Conservation (phyloP, 2,888 invertebrate genomes). For the Deilephila elpenor region DNA sequence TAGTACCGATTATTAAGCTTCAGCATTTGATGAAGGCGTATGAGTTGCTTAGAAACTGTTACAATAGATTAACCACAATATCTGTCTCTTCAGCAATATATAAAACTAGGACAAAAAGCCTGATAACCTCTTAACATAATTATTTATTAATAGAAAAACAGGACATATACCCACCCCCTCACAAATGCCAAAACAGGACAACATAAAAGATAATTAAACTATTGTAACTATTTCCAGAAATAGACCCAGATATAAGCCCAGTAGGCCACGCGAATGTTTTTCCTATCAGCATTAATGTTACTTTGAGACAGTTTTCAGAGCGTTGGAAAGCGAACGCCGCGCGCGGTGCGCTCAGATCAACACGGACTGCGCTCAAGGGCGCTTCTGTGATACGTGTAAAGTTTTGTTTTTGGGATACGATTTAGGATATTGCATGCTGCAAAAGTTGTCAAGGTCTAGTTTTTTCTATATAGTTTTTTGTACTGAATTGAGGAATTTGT, state of each 20-base stretch:
- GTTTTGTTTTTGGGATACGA: conserved; percentile 5
- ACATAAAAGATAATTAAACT: too few species aligned
- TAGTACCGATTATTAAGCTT: too few species aligned
- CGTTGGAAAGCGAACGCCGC: conserved; percentile 1
- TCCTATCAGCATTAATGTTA: conserved; percentile 11
- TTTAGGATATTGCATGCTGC: conserved; percentile 3
- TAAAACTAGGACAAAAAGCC: too few species aligned
- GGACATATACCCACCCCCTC: too few species aligned
- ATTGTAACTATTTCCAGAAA: too few species aligned
- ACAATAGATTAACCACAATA: too few species aligned
- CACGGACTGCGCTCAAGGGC: conserved; percentile 16
- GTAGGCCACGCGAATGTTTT: background rate
- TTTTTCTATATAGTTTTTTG: background rate
- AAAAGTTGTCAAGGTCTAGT: background rate
- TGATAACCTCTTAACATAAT: too few species aligned
- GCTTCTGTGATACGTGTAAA: background rate
- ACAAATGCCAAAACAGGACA: too few species aligned
- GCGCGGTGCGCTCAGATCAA: background rate
- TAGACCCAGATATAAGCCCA: background rate
- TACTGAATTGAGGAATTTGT: background rate
- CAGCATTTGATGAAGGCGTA: too few species aligned
- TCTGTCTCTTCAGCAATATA: too few species aligned
- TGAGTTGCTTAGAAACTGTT: too few species aligned
- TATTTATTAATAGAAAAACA: too few species aligned
- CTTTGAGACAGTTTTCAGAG: conserved; percentile 16